Evolutionary conservation across 2,888 invertebrate species (phyloP).

Genomic region (Alcis repandata): DNA sequence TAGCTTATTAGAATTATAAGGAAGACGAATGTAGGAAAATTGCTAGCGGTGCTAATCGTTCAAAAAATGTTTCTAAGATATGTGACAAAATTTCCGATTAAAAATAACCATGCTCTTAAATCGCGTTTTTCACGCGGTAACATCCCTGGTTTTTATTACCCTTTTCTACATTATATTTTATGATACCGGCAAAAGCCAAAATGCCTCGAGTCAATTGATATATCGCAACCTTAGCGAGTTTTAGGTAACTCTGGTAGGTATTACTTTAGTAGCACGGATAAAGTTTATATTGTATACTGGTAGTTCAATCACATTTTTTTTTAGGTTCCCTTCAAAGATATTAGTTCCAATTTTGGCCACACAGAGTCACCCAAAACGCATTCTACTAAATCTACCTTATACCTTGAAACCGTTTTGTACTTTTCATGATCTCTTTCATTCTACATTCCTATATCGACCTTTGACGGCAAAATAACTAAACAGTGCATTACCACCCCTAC

Average conservation of each 20-base stretch:
- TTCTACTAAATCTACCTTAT: neutral
- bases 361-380: neutral
- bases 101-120: neutral
- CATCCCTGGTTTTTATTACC: constrained; percentile 17
- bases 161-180: neutral
- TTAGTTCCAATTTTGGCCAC: neutral
- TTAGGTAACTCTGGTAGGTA: neutral
- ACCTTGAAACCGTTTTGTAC: neutral
- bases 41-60: constrained; percentile 15
- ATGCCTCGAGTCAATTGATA: neutral
- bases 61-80: neutral
- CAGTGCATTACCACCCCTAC: constrained; percentile 44
- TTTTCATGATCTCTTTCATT: neutral
- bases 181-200: constrained; percentile 20
- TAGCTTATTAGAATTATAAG: constrained; percentile 16
- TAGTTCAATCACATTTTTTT: no score
- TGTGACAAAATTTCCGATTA: constrained; percentile 7
- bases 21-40: constrained; percentile 30
- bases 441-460: constrained; percentile 4
- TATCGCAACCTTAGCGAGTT: neutral
- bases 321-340: no score
- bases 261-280: no score
- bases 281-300: no score
- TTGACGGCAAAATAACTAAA: constrained; percentile 17
- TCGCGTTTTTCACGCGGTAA: neutral